Evolutionary conservation across 1,140 invertebrate genomes (phyloP).

Genomic region (Laupala kohalensis): DNA sequence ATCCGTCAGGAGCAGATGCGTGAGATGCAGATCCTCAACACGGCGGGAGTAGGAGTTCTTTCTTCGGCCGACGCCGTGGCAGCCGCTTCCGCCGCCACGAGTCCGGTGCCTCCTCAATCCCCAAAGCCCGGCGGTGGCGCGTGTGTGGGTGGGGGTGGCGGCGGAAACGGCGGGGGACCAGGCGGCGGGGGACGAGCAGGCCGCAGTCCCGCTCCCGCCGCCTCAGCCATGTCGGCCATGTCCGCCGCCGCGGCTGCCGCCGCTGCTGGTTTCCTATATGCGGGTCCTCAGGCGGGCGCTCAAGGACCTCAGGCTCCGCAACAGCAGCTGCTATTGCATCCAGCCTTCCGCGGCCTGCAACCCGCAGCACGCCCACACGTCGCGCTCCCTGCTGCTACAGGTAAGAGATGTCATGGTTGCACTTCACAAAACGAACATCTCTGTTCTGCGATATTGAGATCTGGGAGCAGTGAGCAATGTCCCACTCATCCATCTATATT

Average conservation of each 20-base stretch:
- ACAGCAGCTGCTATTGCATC: conserved; percentile 23
- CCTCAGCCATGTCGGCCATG: neutral
- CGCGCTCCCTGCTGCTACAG: conserved; percentile 7
- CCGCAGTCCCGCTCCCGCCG: conserved; percentile 22
- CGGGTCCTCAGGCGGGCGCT: conserved; percentile 13
- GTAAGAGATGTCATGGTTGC: too few relatives aligned
- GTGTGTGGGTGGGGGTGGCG: conserved; percentile 17
- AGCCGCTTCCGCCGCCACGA: neutral
- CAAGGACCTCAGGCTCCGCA: neutral
- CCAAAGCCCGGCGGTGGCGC: neutral
- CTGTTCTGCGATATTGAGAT: too few relatives aligned
- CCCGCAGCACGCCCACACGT: conserved; percentile 24
- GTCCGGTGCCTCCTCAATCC: conserved; percentile 14
- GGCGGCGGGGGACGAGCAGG: conserved; percentile 17
- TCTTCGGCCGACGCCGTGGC: conserved; percentile 2
- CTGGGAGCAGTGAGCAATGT: too few relatives aligned
- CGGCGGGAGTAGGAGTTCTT: conserved; percentile 17
- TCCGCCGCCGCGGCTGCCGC: neutral
- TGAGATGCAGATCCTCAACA: conserved; percentile 62
- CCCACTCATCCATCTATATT: too few relatives aligned
- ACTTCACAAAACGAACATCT: too few relatives aligned
- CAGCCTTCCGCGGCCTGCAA: conserved; percentile 28
- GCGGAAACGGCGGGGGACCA: conserved; percentile 22
- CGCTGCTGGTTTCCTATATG: neutral
- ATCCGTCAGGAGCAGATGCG: conserved; percentile 74